Evolutionary conservation across 2,113 vertebrate species (phyloP).

Genomic region (Pedetes capensis): DNA sequence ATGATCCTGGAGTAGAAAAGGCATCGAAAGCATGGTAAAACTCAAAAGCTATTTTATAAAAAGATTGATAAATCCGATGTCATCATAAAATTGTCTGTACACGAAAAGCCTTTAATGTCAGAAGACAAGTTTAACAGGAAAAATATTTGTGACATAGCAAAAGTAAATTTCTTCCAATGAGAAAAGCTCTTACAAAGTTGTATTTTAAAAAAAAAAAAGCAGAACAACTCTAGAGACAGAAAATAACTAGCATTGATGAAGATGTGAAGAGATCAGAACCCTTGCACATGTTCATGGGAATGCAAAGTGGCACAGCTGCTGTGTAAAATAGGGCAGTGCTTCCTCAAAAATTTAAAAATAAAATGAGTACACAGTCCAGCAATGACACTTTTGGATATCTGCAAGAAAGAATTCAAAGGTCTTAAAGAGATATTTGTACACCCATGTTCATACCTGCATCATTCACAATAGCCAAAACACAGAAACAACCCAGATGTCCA

Average conservation of each 20-base stretch:
- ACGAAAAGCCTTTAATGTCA: neutral
- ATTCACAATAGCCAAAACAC: neutral
- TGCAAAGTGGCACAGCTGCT: neutral
- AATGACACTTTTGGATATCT: neutral
- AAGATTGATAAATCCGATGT: neutral
- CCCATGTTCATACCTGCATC: neutral
- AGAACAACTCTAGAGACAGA: neutral
- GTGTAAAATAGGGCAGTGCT: neutral
- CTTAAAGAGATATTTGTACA: neutral
- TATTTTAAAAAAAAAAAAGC: neutral
- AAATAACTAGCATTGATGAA: neutral
- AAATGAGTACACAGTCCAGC: neutral
- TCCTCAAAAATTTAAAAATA: neutral
- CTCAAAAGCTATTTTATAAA: neutral
- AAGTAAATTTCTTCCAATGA: constrained; percentile 21
- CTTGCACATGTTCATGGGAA: neutral
- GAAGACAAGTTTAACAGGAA: constrained; percentile 16
- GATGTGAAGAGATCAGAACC: neutral
- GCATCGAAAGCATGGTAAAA: neutral
- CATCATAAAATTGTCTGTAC: neutral
- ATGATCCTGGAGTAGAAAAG: neutral
- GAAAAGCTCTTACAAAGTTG: neutral
- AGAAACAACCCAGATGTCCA: neutral
- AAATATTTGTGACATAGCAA: constrained; percentile 18
- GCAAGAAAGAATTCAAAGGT: neutral